A percentile compares a stretch with the other conserved stretches of the same genome.
Conservation (phyloP, 2,797 vertebrate species). For the Lycodopsis pacificus region DNA sequence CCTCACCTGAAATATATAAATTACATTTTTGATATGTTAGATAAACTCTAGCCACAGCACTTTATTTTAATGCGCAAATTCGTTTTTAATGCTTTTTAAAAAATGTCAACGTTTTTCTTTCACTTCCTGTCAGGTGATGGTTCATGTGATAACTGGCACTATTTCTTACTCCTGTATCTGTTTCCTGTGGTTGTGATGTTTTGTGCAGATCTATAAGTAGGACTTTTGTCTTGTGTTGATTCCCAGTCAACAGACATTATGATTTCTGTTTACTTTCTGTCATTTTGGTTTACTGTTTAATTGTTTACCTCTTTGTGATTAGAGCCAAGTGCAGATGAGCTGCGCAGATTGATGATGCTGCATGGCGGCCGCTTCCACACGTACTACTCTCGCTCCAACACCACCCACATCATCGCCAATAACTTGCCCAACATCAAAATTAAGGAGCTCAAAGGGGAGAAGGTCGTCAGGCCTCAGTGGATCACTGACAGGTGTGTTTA, state of each 20-base stretch:
- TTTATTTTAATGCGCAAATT: background rate
- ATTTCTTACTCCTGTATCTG: background rate
- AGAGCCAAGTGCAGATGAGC: conserved; percentile 96
- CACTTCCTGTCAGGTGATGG: background rate
- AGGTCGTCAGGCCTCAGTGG: conserved; percentile 95
- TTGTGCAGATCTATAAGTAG: background rate
- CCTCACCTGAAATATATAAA: background rate
- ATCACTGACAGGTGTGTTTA: conserved; percentile 93
- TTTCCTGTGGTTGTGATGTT: background rate
- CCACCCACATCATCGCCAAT: conserved; percentile 96
- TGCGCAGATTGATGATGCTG: conserved; percentile 95
- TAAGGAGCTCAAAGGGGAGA: conserved; percentile 93
- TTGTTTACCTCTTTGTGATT: conserved; percentile 19
- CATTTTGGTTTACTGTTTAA: background rate
- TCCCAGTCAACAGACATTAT: background rate
- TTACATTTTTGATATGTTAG: background rate
- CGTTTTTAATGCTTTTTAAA: background rate
- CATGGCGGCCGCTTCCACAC: conserved; percentile 96
- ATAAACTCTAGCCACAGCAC: background rate
- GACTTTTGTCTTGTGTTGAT: background rate
- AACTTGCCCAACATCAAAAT: conserved; percentile 97
- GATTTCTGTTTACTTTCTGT: background rate
- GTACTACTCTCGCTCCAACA: conserved; percentile 96
- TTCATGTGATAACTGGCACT: background rate
- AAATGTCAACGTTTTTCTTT: background rate